Evolutionary conservation across 2,888 invertebrate species (phyloP), one percentile per base, ranked within the genome.

Genomic region (Esperia sulphurella): DNA sequence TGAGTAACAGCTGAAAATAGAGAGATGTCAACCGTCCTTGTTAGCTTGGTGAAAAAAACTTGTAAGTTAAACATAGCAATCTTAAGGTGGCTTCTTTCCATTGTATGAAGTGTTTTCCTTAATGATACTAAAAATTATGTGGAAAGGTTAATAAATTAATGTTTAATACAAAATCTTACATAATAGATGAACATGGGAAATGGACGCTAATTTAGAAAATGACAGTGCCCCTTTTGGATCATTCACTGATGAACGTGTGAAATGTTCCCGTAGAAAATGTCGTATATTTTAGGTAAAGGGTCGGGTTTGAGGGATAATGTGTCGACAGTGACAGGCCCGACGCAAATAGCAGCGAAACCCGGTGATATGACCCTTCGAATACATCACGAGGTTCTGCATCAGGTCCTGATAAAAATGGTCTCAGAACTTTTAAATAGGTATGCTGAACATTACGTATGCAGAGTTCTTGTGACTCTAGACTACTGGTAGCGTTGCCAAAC

Each of bases 291-390:
- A 55, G 63, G 64, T 52, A 62, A 67, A 72, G 71, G 76, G 72
- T 71, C 61, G 63, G 69, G 66, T 65, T 63, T 64, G 41, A 63
- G 74, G 79, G 78, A 75, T 79, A 78, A 79, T 78, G 77, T 64
- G 74, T 65, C 60, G 68, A 68, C 61, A 65, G 61, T 68, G 68
- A 54, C 63, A 60, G 65, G 51, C 52, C 55, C 55, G 63, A 72
- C 75, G 63, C 59, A 78, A 80, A 80, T 80, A 78, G 69, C 71
- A 52, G 52, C 61, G 63, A 57, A 64, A 66, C 61, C 61, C 61
- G 67, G 54, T 62, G 61, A 57, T 59, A 57, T 53, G 58, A 50
- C 57, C 65, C 61, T 61, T 55, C 53, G 70, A 71, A 66, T 68
- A 69, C 14, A 37, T 37, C 31, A 10, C 35, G 35, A n/a, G 8